A percentile compares a stretch with the other conserved stretches of the same genome.
Evolutionary conservation across 2,113 vertebrate genomes (phyloP).

Genomic region (Tympanuchus pallidicinctus): DNA sequence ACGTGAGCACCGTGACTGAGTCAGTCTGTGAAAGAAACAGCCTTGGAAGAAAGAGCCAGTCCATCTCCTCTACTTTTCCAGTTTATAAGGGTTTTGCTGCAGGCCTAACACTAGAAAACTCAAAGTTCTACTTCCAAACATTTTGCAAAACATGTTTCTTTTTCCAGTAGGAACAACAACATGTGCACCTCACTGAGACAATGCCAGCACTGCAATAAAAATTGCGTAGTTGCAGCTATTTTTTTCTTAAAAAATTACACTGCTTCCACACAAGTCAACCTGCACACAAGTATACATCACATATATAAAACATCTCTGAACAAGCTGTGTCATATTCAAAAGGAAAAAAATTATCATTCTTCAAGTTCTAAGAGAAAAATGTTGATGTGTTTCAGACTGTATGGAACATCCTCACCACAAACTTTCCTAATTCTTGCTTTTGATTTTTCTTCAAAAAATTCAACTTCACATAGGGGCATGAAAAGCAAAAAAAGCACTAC

Average conservation of each 20-base stretch:
- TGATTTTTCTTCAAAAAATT: neutral
- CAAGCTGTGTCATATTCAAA: neutral
- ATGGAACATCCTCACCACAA: neutral
- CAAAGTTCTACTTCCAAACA: neutral
- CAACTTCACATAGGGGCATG: neutral
- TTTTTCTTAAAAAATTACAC: neutral
- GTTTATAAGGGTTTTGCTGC: neutral
- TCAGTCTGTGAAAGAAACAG: neutral
- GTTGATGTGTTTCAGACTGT: neutral
- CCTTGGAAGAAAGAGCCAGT: neutral
- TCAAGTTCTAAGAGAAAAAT: neutral
- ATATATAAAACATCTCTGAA: neutral
- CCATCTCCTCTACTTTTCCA: neutral
- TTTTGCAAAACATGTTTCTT: neutral
- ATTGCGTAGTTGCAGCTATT: neutral
- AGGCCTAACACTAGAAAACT: neutral
- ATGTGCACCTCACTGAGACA: neutral
- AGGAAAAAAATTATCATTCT: neutral
- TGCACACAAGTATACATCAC: neutral
- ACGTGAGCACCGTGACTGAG: accelerated
- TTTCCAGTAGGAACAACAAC: neutral
- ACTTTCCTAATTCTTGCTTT: neutral
- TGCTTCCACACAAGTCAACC: neutral
- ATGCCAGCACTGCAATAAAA: neutral
- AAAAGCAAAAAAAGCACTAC: neutral